Percentiles rank a stretch among this genome's conserved stretches.
These are phyloP conservation scores for Penelope pileata DNA, from an alignment of 2,113 vertebrate genomes.

Conservation along the genomic window DNA sequence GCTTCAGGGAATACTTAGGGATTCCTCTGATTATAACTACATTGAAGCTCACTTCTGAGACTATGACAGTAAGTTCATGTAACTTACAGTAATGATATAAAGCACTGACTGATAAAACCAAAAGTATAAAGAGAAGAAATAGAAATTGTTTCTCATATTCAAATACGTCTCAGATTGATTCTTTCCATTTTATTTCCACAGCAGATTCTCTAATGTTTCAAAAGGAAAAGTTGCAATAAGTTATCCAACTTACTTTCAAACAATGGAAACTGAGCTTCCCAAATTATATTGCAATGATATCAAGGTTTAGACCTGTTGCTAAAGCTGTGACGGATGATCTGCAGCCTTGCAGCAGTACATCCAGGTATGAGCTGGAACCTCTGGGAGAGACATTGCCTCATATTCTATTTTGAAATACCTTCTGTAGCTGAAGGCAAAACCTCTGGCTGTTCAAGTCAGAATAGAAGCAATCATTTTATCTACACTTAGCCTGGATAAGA, in stretches of 20 bases:
- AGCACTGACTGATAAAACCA: neutral
- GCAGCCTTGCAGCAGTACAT: neutral
- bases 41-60: neutral
- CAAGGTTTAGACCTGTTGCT: neutral
- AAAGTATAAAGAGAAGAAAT: neutral
- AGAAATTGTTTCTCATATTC: neutral
- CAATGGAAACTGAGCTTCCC: neutral
- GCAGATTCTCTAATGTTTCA: neutral
- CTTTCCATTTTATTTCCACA: neutral
- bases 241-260: neutral
- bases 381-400: neutral
- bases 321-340: neutral
- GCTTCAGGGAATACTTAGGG: neutral
- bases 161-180: neutral
- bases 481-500: neutral
- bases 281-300: neutral
- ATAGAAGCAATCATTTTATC: constrained; percentile 9
- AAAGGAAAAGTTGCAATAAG: neutral
- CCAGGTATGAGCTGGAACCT: neutral
- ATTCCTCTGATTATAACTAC: neutral
- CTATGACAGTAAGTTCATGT: fast-evolving
- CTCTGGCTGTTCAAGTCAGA: constrained; percentile 31
- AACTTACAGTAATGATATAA: neutral
- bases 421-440: constrained; percentile 5
- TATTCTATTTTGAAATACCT: neutral